Evolutionary conservation across 1,140 invertebrate genomes (phyloP).

Genomic region (Nylanderia fulva): DNA sequence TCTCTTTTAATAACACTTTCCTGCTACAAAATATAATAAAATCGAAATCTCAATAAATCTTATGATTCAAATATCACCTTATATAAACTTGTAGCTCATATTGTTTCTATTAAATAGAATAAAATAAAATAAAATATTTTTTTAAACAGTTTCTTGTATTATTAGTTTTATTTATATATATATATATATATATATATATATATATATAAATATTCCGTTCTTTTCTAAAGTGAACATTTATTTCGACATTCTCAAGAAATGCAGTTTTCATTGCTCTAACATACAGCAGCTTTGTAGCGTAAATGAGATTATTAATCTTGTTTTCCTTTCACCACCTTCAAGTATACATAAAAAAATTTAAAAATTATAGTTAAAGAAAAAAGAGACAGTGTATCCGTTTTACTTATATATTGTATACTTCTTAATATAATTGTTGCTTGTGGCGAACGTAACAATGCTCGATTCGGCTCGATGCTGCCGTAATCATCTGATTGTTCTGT

Average conservation of each 20-base stretch:
- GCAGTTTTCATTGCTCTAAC: not conserved
- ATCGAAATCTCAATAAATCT: too few relatives aligned
- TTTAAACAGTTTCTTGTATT: not conserved
- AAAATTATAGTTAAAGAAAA: not conserved
- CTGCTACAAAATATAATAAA: too few relatives aligned
- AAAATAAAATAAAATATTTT: not conserved
- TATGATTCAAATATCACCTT: too few relatives aligned
- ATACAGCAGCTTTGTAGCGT: not conserved
- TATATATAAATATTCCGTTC: not conserved
- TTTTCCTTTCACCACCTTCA: too few relatives aligned
- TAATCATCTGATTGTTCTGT: conserved; percentile 18
- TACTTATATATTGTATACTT: not conserved
- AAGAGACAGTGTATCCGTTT: not conserved
- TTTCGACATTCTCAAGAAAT: not conserved
- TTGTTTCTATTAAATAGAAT: too few relatives aligned
- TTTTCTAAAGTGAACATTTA: too few relatives aligned
- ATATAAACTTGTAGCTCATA: too few relatives aligned
- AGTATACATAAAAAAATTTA: too few relatives aligned
- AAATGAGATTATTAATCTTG: too few relatives aligned
- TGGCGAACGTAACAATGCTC: not conserved
- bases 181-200: too few relatives aligned
- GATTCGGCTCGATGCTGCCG: not conserved
- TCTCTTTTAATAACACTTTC: too few relatives aligned
- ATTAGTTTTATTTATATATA: not conserved
- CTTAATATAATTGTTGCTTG: not conserved